phyloP scores from a whole-genome alignment of 2,113 vertebrate species.

The Rousettus leschenaultii region DNA sequence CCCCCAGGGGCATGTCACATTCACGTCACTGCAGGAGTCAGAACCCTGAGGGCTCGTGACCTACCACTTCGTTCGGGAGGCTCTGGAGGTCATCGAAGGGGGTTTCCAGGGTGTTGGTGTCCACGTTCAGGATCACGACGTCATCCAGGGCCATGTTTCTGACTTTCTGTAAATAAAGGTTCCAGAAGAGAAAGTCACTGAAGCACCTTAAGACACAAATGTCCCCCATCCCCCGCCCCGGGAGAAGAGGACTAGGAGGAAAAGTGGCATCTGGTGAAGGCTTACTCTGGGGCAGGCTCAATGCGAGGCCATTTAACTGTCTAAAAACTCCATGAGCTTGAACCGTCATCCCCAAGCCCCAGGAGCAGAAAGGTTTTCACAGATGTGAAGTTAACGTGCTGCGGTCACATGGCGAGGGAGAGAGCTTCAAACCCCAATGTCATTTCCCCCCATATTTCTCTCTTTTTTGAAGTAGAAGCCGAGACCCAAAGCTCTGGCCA shows the following conservation, averaged over 20 bases:
- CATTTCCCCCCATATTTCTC: neutral
- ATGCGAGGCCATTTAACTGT: neutral
- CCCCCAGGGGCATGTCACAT: neutral
- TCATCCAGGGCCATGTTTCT: slow-evolving; percentile 91
- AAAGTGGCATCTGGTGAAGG: neutral
- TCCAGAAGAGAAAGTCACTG: slow-evolving; percentile 20
- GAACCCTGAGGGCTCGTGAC: slow-evolving; percentile 44
- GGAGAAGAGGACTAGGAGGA: neutral
- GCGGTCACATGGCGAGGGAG: neutral
- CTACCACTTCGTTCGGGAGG: slow-evolving; percentile 95
- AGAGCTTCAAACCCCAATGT: neutral
- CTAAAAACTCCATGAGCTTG: neutral
- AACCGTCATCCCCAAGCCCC: neutral
- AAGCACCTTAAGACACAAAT: neutral
- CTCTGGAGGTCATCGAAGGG: slow-evolving; percentile 97
- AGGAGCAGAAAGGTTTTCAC: neutral
- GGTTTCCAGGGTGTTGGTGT: slow-evolving; percentile 96
- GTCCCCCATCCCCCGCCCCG: neutral
- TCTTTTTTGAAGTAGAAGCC: neutral
- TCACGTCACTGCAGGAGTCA: neutral
- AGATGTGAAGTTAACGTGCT: neutral
- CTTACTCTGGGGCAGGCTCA: neutral
- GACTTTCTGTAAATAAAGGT: slow-evolving; percentile 87
- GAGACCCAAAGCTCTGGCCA: neutral
- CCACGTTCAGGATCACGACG: slow-evolving; percentile 94